These are phyloP conservation scores for Latrodectus elegans DNA, from an alignment of 2,888 invertebrate species.

Conservation along the genomic window DNA sequence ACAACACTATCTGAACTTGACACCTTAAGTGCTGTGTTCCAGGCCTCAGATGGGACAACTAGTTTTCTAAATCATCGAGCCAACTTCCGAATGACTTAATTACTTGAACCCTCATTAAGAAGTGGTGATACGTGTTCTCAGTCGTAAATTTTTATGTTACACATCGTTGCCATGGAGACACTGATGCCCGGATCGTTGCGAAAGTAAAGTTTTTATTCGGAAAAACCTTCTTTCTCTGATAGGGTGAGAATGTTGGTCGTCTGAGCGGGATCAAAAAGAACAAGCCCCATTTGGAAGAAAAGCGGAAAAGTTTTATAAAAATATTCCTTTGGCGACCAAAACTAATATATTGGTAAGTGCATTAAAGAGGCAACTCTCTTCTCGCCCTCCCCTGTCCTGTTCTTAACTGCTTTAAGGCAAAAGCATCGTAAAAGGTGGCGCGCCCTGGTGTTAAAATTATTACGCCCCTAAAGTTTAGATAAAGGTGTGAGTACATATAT, in stretches of 20 bases:
- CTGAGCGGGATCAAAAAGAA: constrained; percentile 46
- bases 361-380: constrained; percentile 34
- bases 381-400: not conserved
- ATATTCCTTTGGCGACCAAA: constrained; percentile 46
- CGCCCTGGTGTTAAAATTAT: constrained; percentile 60
- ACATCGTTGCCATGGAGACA: constrained; percentile 34
- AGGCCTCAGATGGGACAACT: constrained; percentile 21
- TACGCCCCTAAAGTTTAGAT: constrained; percentile 51
- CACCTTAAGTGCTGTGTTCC: constrained; percentile 3
- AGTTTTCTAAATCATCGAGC: constrained; percentile 50
- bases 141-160: constrained; percentile 62
- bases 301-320: constrained; percentile 61
- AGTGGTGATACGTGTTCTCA: constrained; percentile 26
- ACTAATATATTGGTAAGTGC: constrained; percentile 59
- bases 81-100: constrained; percentile 62
- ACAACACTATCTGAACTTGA: constrained; percentile 30
- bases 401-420: constrained; percentile 27
- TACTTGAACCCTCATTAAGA: constrained; percentile 62
- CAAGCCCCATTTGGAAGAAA: constrained; percentile 41
- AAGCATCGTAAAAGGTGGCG: constrained; percentile 59
- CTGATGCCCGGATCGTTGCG: constrained; percentile 17
- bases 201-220: constrained; percentile 43
- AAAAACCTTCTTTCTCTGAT: constrained; percentile 52
- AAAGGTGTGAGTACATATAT: constrained; percentile 42
- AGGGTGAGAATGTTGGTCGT: not conserved